Evolutionary conservation across 2,113 vertebrate species (phyloP).

Genomic region (Bos javanicus): DNA sequence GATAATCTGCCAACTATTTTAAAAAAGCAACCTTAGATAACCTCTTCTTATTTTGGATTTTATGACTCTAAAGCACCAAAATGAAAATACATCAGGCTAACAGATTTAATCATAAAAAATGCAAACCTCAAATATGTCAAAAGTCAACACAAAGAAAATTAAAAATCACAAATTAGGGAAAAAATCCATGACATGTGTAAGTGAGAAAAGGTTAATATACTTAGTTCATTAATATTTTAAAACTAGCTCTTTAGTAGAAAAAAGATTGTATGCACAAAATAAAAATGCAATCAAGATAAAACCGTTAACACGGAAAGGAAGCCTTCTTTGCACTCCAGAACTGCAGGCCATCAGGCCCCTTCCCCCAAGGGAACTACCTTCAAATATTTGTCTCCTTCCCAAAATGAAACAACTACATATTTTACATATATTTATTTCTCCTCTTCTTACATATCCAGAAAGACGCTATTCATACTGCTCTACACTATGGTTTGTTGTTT

Average conservation of each 20-base stretch:
- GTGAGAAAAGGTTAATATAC: not conserved
- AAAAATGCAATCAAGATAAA: slow-evolving; percentile 31
- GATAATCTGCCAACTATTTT: not conserved
- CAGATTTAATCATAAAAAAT: not conserved
- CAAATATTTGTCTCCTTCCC: not conserved
- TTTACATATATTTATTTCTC: not conserved
- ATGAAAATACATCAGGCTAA: not conserved
- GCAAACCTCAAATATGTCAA: not conserved
- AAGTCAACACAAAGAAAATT: slow-evolving; percentile 12
- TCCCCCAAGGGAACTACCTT: not conserved
- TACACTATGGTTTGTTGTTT: not conserved
- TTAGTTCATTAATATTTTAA: not conserved
- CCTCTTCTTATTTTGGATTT: not conserved
- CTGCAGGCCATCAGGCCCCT: not conserved
- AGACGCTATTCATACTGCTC: not conserved
- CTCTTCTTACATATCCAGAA: not conserved
- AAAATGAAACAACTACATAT: not conserved
- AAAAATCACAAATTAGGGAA: slow-evolving; percentile 28
- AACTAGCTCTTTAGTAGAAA: not conserved
- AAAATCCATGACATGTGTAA: not conserved
- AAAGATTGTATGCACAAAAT: not conserved
- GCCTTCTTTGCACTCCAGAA: not conserved
- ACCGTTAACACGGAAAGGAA: not conserved
- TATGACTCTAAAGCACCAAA: not conserved
- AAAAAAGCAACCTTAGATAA: not conserved